Percentiles rank a stretch among this genome's conserved stretches.
phyloP scores from a whole-genome alignment of 2,888 invertebrate species.

The Itoplectis maculator region DNA sequence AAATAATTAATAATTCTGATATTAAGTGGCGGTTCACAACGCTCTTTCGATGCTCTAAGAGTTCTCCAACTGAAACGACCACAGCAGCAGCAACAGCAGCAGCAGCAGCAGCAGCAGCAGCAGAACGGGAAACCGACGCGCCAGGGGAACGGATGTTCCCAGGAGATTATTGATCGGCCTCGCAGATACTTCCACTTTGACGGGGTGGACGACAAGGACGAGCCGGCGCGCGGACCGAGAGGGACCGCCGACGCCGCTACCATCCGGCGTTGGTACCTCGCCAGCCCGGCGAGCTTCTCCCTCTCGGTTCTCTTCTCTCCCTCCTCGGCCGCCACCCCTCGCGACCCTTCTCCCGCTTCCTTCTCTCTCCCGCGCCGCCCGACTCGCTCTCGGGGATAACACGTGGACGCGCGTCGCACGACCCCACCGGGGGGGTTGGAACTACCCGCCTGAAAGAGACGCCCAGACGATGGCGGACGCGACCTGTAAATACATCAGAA shows the following conservation, averaged over 20 bases:
- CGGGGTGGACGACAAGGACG: conserved; percentile 69
- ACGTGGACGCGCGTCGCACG: conserved; percentile 45
- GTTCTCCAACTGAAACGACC: conserved; percentile 17
- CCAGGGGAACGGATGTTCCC: conserved; percentile 82
- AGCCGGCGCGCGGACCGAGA: conserved; percentile 52
- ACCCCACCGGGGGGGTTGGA: conserved; percentile 39
- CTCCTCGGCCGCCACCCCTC: background rate
- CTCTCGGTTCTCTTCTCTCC: background rate
- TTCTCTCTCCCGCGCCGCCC: background rate
- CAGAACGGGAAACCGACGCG: conserved; percentile 26
- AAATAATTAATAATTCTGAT: too few species aligned
- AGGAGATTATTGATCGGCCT: conserved; percentile 83
- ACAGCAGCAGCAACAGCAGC: too few species aligned
- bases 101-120: conserved; percentile 7
- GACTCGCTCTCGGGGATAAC: conserved; percentile 17
- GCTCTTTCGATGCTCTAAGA: background rate
- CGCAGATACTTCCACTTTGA: conserved; percentile 78
- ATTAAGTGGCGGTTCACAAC: too few species aligned
- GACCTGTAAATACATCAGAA: background rate
- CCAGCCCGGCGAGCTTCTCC: background rate
- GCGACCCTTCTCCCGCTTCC: background rate
- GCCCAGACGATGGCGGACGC: conserved; percentile 56
- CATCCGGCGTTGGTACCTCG: conserved; percentile 4
- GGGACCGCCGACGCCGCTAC: background rate
- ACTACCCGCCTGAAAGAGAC: conserved; percentile 54